Base-by-base conservation (phyloP, 2,888 invertebrate genomes). In the Cetonia aurata region DNA sequence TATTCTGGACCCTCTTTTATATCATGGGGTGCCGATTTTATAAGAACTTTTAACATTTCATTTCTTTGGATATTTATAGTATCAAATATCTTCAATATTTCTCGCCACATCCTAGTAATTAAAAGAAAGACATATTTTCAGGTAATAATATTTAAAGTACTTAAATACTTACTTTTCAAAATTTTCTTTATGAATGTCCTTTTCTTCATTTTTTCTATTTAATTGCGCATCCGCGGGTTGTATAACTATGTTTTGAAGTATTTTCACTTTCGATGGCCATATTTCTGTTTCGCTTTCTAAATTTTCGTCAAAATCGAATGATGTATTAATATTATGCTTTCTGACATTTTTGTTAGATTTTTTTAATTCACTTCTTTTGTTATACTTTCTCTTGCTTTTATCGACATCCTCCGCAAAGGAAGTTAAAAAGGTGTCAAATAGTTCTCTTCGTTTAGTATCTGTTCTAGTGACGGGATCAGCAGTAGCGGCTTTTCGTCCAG, bases 361-460 rank as follows among this genome's bases (percentile, higher is more conserved):
- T n/a, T n/a, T n/a, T n/a, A n/a, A n/a, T n/a, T n/a, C n/a, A 44
- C 6, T 31, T 53, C 3, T 53, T 53, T 31, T 31, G 1, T n/a
- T 31, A 25, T n/a, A 1, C 25, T n/a, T 12, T 8, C 9, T 12
- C 13, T 6, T 25, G 12, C 10, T 25, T 33, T 53, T 31, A 31
- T 53, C 10, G 2, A 31, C 10, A 33, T 31, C 31, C 1, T 53
- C 31, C 10, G n/a, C n/a, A n/a, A 53, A 53, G 8, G 53, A 53
- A n/a, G 3, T 3, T 33, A 53, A 31, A 25, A 53, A 53, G n/a
- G n/a, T 53, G 31, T 53, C 53, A 13, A 53, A 53, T 25, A 53
- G 12, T 33, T 53, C 31, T 31, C 13, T 0, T 1, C n/a, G 25
- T 6, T 3, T 31, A 25, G 25, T 25, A 4, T 25, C 4, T 3